Base-by-base conservation (phyloP, 2,888 invertebrate genomes). In the Epinotia bilunana region DNA sequence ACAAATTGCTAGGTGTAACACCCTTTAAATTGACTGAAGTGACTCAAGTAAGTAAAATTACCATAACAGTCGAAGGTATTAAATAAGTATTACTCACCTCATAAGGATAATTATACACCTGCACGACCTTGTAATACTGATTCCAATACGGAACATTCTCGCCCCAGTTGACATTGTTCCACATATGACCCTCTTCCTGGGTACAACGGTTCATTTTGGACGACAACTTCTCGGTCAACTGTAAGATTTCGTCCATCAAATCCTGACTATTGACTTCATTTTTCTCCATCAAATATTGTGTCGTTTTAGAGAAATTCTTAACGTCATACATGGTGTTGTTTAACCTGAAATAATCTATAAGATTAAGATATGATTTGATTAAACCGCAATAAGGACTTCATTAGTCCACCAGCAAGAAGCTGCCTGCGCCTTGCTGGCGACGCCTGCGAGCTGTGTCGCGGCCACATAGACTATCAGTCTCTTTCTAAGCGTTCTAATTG, bases 131-230 rank as follows among this genome's bases (percentile, higher is more conserved):
- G 75, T 92, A 94, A 77, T 91, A 94, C 79, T 93, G 91, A 77
- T 94, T 94, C 93, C 93, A 93, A 78, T 93, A 93, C 0, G 94
- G 94, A 0, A 94, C 93, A 73, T 93, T 89, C 0, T 90, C 90
- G 0, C 93, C 94, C 94, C 94, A 94, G 71, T 93, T 93, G 2
- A 91, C 89, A 74, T 94, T 93, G 73, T 78, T 82, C 94, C 93
- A 94, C 0, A 84, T 77, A 20, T 80, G 76, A 0, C 74, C 61
- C 1, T 80, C 82, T 0, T 83, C 82, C 0, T 78, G 72, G 23
- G 78, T 65, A 1, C 83, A 80, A 67, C 85, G 88, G 63, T 89
- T 87, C 23, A 92, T 87, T 78, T 93, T 91, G 6, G 92, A 82
- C 82, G 88, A 87, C 76, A 69, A 60, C 11, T 28, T 58, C 3